These are phyloP conservation scores for Pseudococcus longispinus DNA, from an alignment of 2,888 invertebrate genomes.

Conservation along the genomic window DNA sequence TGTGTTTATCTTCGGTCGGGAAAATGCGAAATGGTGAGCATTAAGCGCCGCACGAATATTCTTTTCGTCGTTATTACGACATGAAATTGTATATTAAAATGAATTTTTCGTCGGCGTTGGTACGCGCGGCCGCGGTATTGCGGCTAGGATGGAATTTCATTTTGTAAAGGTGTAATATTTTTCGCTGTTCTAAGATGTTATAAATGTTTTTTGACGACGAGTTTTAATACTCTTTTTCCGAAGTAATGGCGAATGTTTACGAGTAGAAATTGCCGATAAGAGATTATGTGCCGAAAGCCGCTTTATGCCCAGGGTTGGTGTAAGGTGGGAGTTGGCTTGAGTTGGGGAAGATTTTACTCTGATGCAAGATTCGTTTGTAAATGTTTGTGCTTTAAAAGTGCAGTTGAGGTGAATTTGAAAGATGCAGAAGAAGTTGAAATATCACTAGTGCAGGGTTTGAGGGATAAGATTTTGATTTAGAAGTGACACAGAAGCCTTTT, in stretches of 20 bases:
- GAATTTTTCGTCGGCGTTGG: conserved; percentile 5
- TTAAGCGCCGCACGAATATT: conserved; percentile 35
- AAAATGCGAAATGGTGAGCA: conserved; percentile 16
- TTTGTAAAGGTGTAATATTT: conserved; percentile 40
- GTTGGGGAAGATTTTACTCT: too few relatives aligned
- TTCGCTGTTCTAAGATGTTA: neutral
- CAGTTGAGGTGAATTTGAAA: too few relatives aligned
- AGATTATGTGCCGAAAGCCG: neutral
- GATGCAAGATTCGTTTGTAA: too few relatives aligned
- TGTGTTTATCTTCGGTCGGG: conserved; percentile 26
- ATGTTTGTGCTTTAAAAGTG: too few relatives aligned
- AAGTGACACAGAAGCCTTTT: too few relatives aligned
- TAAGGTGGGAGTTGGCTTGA: too few relatives aligned
- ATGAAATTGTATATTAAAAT: conserved; percentile 46
- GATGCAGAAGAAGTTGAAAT: too few relatives aligned
- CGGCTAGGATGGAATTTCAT: conserved; percentile 31
- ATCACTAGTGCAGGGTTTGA: too few relatives aligned
- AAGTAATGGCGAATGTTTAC: conserved; percentile 17
- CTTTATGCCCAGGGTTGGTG: neutral
- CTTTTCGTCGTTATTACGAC: conserved; percentile 41
- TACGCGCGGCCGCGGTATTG: neutral
- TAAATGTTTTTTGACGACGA: conserved; percentile 17
- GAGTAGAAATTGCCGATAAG: neutral
- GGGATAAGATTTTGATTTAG: too few relatives aligned
- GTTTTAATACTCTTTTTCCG: neutral